Evolutionary conservation across 2,113 vertebrate species (phyloP).

Genomic region (Phylloscopus whistleri): DNA sequence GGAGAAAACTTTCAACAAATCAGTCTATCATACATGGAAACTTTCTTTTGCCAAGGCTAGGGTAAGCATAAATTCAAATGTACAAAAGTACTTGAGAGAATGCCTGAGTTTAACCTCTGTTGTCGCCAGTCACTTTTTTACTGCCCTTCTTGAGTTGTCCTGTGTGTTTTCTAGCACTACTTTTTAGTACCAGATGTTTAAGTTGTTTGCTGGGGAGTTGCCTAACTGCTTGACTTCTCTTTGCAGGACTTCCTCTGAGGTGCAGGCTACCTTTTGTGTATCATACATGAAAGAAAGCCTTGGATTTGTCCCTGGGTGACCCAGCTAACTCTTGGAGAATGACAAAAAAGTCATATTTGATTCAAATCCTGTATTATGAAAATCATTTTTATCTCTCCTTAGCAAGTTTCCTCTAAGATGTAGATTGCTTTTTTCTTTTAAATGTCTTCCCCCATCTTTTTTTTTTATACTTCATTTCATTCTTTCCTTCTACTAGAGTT

Average conservation of each 20-base stretch:
- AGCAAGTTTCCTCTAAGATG: background rate
- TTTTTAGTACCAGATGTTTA: background rate
- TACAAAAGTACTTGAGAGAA: background rate
- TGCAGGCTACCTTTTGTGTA: background rate
- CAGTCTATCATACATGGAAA: background rate
- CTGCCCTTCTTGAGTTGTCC: background rate
- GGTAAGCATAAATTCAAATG: background rate
- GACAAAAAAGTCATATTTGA: rapidly evolving
- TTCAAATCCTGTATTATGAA: background rate
- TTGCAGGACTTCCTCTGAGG: background rate
- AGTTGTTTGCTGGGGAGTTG: background rate
- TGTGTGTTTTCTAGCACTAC: background rate
- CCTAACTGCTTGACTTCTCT: background rate
- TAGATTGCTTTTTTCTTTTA: background rate
- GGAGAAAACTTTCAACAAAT: background rate
- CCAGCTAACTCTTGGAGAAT: background rate
- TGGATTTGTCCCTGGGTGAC: background rate
- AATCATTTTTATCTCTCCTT: background rate
- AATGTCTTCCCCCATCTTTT: rapidly evolving
- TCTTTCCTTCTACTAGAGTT: background rate
- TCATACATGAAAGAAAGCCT: background rate
- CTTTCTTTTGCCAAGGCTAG: background rate
- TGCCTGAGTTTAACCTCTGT: background rate
- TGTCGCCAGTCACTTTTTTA: background rate
- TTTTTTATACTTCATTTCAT: background rate